Percentiles rank a stretch among this genome's conserved stretches.
Conservation (phyloP, 2,888 invertebrate genomes). For the Pyrochroa serraticornis region DNA sequence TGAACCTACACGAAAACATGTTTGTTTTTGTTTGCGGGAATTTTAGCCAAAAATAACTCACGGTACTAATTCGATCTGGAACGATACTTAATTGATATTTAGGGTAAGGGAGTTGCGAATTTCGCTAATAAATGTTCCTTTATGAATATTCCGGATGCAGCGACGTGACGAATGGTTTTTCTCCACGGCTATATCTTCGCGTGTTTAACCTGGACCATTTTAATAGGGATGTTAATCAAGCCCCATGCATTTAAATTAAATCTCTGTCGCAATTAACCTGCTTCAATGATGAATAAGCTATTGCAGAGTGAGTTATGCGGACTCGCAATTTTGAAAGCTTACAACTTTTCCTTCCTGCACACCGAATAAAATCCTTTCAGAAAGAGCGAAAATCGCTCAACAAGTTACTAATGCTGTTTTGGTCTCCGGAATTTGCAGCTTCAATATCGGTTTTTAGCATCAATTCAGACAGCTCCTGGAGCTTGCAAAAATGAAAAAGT, state of each 20-base stretch:
- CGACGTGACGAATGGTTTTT: conserved; percentile 19
- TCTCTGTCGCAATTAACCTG: conserved; percentile 43
- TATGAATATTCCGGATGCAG: conserved; percentile 16
- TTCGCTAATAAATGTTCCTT: conserved; percentile 23
- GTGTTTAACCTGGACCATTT: conserved; percentile 25
- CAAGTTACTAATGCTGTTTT: no score
- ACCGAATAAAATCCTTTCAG: no score
- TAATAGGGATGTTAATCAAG: conserved; percentile 37
- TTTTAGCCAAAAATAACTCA: no score
- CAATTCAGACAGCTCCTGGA: no score
- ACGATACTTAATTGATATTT: conserved; percentile 15
- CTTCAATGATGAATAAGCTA: conserved; percentile 39
- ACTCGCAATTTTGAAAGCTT: no score
- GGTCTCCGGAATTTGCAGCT: no score
- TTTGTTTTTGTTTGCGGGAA: conserved; percentile 1
- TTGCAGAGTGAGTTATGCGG: no score
- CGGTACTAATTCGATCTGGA: no score
- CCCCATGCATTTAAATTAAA: conserved; percentile 40
- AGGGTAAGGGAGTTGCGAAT: conserved; percentile 12
- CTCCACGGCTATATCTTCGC: conserved; percentile 15
- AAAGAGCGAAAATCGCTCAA: no score
- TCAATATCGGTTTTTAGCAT: no score
- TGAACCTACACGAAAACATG: not conserved
- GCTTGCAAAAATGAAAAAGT: no score
- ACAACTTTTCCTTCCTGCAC: no score